Evolutionary conservation across 2,113 vertebrate genomes (phyloP), one percentile per base, ranked within the genome.

Genomic region (Podilymbus podiceps): DNA sequence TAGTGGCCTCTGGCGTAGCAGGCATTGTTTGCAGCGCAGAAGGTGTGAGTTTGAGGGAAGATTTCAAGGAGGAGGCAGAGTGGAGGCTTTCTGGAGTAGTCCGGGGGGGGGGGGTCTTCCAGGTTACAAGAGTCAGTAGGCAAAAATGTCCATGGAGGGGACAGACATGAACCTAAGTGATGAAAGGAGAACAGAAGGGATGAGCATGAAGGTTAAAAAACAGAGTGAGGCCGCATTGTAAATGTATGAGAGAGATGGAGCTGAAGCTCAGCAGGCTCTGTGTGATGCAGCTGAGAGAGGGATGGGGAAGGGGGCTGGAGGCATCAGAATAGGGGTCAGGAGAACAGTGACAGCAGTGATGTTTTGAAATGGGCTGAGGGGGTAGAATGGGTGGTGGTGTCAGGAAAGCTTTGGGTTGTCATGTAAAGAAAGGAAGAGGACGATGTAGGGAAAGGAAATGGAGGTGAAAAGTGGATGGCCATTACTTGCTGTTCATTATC

Each of bases 191-290:
- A 52, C 25, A 23, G 62, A 85, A 72, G 11, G 40, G 12, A 44
- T 60, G 20, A 90, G 13, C 25, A 9, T 21, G 40, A 67, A 75
- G 11, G 46, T 76, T 84, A 17, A 40, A 90, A 80, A 52, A 0
- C 2, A 3, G 72, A 25, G 21, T 50, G 49, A 56, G 63, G 56
- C n/a, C 8, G 3, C 6, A 2, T 15, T 82, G 35, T 53, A 21
- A 40, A 33, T 67, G 35, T 63, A 25, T 0, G 0, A 35, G 24
- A 31, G 50, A 50, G 2, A 24, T 0, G 5, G 58, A 83, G 56
- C 16, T 58, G 78, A 55, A 75, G 55, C 30, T 78, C 14, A 30
- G 46, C 20, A 3, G 9, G 21, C 18, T 58, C 12, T 16, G 16
- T 21, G 30, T 23, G 62, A 44, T 40, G 15, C 27, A 82, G 42